Evolutionary conservation across 2,113 vertebrate species (phyloP).

Genomic region (Xiphophorus couchianus): DNA sequence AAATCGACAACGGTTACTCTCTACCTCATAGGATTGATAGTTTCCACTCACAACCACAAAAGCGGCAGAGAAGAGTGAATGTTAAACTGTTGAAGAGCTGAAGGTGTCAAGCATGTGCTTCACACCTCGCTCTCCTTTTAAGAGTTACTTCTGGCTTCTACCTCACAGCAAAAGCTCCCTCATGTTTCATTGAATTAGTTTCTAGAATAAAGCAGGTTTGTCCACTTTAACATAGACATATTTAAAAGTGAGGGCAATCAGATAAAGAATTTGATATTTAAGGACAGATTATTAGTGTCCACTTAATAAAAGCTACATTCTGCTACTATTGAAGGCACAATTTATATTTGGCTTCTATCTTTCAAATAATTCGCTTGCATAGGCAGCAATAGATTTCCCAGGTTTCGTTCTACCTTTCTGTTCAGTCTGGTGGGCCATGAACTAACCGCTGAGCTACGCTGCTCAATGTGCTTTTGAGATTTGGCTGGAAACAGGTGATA

Average conservation of each 20-base stretch:
- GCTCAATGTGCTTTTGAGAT: no score
- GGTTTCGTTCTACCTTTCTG: no score
- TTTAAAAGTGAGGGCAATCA: neutral
- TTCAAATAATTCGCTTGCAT: no score
- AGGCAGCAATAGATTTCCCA: no score
- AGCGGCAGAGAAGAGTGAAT: neutral
- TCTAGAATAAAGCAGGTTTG: neutral
- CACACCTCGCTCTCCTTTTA: neutral
- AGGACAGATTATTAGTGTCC: neutral
- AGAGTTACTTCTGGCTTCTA: neutral
- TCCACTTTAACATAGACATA: neutral
- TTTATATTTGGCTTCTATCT: no score
- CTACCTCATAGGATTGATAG: neutral
- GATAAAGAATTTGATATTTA: neutral
- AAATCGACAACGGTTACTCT: neutral
- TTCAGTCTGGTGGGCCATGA: no score
- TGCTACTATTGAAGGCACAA: no score
- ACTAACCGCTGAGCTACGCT: no score
- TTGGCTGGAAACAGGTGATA: no score
- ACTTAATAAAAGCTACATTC: no score
- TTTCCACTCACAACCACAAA: conserved; percentile 4
- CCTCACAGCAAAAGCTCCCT: neutral
- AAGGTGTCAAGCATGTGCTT: conserved; percentile 4
- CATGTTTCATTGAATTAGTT: neutral
- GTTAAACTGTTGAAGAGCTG: neutral